A percentile compares a stretch with the other conserved stretches of the same genome.
These are phyloP conservation scores for Melospiza melodia DNA, from an alignment of 2,113 vertebrate genomes.

Conservation along the genomic window DNA sequence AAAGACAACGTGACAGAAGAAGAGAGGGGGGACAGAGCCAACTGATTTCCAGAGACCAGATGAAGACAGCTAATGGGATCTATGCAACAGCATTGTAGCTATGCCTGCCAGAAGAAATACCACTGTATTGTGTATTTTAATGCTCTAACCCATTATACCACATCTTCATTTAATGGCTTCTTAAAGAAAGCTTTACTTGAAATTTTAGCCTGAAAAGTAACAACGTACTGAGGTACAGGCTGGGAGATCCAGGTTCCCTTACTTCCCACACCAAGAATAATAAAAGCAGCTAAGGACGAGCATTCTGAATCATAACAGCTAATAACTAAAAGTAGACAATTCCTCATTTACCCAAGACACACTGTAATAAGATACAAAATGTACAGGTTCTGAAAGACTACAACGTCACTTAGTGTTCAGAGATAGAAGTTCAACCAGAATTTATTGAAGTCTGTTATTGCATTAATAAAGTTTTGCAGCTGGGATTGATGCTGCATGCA, in stretches of 20 bases:
- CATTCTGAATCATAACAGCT: neutral
- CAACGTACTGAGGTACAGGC: rapidly evolving
- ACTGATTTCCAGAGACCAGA: neutral
- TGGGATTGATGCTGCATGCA: neutral
- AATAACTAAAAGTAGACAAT: neutral
- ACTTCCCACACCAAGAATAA: neutral
- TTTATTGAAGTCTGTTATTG: neutral
- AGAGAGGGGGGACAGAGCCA: neutral
- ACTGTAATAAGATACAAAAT: neutral
- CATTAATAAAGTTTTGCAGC: neutral
- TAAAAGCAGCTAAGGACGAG: neutral
- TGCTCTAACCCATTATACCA: neutral
- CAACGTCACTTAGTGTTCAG: rapidly evolving
- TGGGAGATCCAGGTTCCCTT: neutral
- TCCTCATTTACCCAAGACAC: neutral
- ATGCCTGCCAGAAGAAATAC: neutral
- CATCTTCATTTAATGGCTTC: neutral
- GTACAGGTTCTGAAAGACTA: neutral
- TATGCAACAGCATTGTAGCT: neutral
- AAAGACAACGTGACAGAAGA: neutral
- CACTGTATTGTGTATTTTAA: neutral
- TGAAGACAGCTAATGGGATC: neutral
- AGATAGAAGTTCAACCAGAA: neutral
- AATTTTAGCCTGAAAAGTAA: neutral
- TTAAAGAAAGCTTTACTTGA: neutral